A percentile compares a stretch with the other conserved stretches of the same genome.
These are phyloP conservation scores for Strigops habroptila DNA, from an alignment of 2,113 vertebrate genomes.

Conservation along the genomic window DNA sequence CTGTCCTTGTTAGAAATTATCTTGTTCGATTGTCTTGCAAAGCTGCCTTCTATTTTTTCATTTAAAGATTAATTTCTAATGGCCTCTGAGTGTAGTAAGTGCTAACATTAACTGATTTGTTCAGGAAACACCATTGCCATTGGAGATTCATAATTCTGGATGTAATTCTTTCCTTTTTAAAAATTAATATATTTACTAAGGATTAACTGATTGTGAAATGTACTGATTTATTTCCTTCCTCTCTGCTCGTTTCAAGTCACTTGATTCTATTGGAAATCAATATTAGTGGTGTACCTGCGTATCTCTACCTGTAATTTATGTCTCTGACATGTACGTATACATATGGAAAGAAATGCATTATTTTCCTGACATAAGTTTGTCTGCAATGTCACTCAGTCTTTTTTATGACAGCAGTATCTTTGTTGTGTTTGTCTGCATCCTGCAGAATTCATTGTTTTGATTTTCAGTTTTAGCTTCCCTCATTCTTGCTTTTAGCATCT, in stretches of 20 bases:
- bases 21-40: constrained; percentile 11
- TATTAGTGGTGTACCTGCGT: not conserved
- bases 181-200: constrained; percentile 67
- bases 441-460: not conserved
- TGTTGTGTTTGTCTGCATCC: not conserved
- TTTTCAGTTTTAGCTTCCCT: not conserved
- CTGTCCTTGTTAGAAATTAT: constrained; percentile 31
- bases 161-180: constrained; percentile 58
- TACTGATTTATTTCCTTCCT: constrained; percentile 62
- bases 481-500: not conserved
- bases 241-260: constrained; percentile 41
- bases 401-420: not conserved
- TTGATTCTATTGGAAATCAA: constrained; percentile 58
- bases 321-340: not conserved
- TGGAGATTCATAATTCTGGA: constrained; percentile 62
- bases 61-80: constrained; percentile 67
- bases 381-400: not conserved
- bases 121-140: constrained; percentile 56
- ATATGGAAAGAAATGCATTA: not conserved
- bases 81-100: constrained; percentile 12
- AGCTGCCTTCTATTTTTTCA: constrained; percentile 31
- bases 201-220: constrained; percentile 54
- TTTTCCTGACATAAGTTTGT: not conserved
- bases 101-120: constrained; percentile 52
- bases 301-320: not conserved